Evolutionary conservation across 2,797 vertebrate genomes (phyloP).

Genomic region (Sebastes hubbsi): DNA sequence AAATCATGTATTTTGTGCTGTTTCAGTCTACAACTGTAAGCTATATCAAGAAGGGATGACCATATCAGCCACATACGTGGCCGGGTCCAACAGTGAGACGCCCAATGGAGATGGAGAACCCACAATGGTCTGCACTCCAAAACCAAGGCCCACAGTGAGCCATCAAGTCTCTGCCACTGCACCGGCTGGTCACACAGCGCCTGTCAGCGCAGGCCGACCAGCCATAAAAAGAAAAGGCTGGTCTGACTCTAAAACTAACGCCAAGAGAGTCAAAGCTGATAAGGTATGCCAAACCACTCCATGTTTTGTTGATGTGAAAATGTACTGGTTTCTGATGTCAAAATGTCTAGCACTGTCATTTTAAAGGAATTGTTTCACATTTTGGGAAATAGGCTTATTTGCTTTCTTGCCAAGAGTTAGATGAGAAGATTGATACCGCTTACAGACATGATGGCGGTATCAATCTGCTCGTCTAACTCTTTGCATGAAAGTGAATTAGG

Average conservation of each 20-base stretch:
- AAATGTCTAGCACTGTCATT: neutral
- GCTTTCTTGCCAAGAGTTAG: neutral
- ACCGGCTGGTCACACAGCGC: slow-evolving; percentile 79
- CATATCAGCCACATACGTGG: slow-evolving; percentile 89
- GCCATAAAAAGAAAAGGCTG: slow-evolving; percentile 81
- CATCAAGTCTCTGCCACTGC: slow-evolving; percentile 33
- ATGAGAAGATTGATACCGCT: neutral
- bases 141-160: neutral
- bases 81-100: slow-evolving; percentile 84
- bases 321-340: neutral
- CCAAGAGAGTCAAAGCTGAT: slow-evolving; percentile 83
- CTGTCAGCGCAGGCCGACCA: slow-evolving; percentile 76
- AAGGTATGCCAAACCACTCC: slow-evolving; percentile 71
- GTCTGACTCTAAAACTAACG: slow-evolving; percentile 74
- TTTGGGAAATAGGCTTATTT: neutral
- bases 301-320: neutral
- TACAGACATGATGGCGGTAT: too few relatives aligned
- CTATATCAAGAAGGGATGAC: slow-evolving; percentile 92
- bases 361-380: neutral
- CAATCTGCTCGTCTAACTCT: too few relatives aligned
- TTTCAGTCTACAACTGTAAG: slow-evolving; percentile 89
- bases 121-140: slow-evolving; percentile 80
- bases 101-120: slow-evolving; percentile 82
- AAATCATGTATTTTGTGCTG: neutral
- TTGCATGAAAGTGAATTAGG: too few relatives aligned